phyloP scores from a whole-genome alignment of 37 sponge, comb jelly and placozoan genomes.

The Petrosia ficiformis region DNA sequence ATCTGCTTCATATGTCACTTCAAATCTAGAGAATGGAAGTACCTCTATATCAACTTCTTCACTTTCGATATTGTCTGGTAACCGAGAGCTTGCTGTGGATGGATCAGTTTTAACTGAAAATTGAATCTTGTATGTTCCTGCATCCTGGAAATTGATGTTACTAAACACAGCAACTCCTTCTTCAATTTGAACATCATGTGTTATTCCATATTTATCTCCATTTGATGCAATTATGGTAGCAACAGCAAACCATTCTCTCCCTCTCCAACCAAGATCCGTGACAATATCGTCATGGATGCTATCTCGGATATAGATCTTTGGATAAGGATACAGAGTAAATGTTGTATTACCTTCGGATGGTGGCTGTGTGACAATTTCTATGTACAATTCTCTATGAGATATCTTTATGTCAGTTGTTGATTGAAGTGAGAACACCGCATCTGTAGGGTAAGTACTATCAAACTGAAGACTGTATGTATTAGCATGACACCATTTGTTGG shows the following conservation, averaged over 20 bases:
- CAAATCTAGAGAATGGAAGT: conserved; percentile 13
- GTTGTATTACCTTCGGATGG: conserved; percentile 41
- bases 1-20: conserved; percentile 28
- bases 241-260: conserved; percentile 46
- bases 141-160: conserved; percentile 3
- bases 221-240: conserved; percentile 11
- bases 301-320: conserved; percentile 47
- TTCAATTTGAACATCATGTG: neutral
- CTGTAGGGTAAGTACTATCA: conserved; percentile 43
- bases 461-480: conserved; percentile 54
- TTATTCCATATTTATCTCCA: neutral
- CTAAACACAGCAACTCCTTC: conserved; percentile 46
- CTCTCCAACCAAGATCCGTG: conserved; percentile 63
- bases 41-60: conserved; percentile 5
- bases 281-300: conserved; percentile 1
- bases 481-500: conserved; percentile 57
- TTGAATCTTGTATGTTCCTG: conserved; percentile 19
- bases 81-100: neutral
- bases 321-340: conserved; percentile 37
- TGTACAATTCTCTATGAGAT: conserved; percentile 2
- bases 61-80: neutral
- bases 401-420: conserved; percentile 3
- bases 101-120: conserved; percentile 45
- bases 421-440: conserved; percentile 28
- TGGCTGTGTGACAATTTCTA: conserved; percentile 26